Base-by-base conservation (phyloP, 2,113 vertebrate species). In the Indicator maculatus region DNA sequence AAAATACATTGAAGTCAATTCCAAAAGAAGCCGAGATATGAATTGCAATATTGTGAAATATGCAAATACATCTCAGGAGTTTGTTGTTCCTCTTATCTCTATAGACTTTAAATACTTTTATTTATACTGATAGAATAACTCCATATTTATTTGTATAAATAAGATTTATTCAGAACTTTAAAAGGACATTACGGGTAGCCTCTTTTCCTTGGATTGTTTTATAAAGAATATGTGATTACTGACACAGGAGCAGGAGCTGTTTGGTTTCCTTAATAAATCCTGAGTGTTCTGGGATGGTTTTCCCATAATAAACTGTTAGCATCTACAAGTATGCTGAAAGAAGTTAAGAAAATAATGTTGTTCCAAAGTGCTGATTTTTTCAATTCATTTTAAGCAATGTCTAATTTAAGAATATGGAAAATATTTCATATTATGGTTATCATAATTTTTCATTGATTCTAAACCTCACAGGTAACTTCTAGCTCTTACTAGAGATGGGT, bases 41-140 rank as follows among this genome's bases (percentile, higher is more conserved):
- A 67, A 85, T 6, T 85, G 71, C 55, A 91, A 85, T 66, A 80
- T 70, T 70, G 52, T 64, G 89, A 93, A 85, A 95, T 86, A 94
- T 70, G 82, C 79, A 96, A 93, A 95, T 80, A 36, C 36, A 83
- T 39, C 45, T 80, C 85, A 41, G 64, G 67, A 83, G 14, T 61
- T 85, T 72, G 58, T 64, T 84, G 20, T 50, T 76, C 84, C 63
- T 85, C 71, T 79, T 85, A 39, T 65, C 53, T 79, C 56, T 76
- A 5, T 31, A 63, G 66, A 77, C 71, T 94, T 85, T 76, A 41
- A 45, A 65, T 47, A 59, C 17, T 66, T 80, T 14, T 67, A 28
- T 63, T 45, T 80, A 41, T 72, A 63, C n/a, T 66, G 63, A 60
- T 23, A 66, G 60, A 61, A 64, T 56, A 91, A 84, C 59, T 69